These are phyloP conservation scores for Phaethon lepturus DNA, from an alignment of 2,113 vertebrate genomes.

Conservation along the genomic window DNA sequence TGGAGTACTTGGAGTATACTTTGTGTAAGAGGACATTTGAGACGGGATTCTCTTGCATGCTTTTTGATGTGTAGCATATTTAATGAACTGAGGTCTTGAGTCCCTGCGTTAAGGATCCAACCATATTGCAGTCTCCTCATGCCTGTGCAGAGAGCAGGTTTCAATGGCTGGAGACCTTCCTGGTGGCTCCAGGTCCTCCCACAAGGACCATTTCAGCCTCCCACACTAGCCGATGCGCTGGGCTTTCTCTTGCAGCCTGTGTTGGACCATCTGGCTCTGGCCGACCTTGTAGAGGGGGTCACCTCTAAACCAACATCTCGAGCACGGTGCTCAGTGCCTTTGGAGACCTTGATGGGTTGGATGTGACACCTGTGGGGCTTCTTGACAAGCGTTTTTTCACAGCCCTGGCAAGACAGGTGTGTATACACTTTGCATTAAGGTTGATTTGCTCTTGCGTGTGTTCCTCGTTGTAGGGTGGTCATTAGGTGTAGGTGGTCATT, in stretches of 20 bases:
- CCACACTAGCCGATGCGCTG: accelerated
- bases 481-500: background rate
- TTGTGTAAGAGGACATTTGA: background rate
- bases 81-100: background rate
- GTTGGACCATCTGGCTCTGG: background rate
- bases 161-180: background rate
- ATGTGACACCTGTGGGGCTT: background rate
- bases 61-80: background rate
- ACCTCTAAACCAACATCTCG: background rate
- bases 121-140: accelerated
- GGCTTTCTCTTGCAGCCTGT: background rate
- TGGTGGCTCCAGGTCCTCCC: background rate
- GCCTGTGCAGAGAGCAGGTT: background rate
- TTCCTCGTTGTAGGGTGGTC: background rate
- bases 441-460: background rate
- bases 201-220: background rate
- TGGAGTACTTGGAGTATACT: background rate
- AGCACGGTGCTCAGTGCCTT: background rate
- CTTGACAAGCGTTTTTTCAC: background rate
- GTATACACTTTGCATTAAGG: background rate
- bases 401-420: background rate
- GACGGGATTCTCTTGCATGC: background rate
- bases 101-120: background rate
- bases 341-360: background rate
- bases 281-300: background rate